Conservation (phyloP, 2,888 invertebrate species). For the Ctenicera cuprea region DNA sequence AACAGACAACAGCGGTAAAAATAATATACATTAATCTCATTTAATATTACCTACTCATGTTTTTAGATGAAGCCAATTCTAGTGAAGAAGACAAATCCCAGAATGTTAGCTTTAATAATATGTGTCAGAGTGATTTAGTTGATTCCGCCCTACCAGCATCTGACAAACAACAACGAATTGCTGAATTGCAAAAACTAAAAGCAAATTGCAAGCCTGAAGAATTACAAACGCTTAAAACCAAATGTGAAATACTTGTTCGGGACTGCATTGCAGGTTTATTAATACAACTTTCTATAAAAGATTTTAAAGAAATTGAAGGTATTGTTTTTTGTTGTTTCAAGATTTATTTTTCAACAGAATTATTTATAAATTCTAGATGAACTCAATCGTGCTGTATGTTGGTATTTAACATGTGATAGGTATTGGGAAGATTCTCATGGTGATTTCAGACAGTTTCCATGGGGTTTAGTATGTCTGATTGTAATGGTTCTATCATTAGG, state of each 20-base stretch:
- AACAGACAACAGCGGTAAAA: constrained; percentile 49
- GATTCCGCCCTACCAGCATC: constrained; percentile 81
- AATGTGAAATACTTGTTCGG: constrained; percentile 80
- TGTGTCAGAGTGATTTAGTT: constrained; percentile 80
- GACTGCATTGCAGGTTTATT: constrained; percentile 89
- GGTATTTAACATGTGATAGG: constrained; percentile 93
- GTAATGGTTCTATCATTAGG: constrained; percentile 88
- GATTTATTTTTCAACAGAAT: background rate
- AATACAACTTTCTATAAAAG: constrained; percentile 86
- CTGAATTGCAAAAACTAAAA: constrained; percentile 82
- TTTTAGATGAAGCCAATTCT: constrained; percentile 60
- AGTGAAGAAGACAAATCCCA: constrained; percentile 68
- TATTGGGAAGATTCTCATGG: constrained; percentile 92
- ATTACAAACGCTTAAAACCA: constrained; percentile 80
- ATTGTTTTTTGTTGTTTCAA: constrained; percentile 40
- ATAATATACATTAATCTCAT: too few species aligned
- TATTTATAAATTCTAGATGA: constrained; percentile 79
- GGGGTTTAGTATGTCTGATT: constrained; percentile 86
- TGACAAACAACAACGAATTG: constrained; percentile 80
- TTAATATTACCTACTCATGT: background rate
- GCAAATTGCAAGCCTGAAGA: constrained; percentile 89
- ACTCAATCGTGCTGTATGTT: constrained; percentile 91
- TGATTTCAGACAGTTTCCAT: constrained; percentile 86
- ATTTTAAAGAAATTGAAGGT: constrained; percentile 93
- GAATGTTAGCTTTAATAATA: constrained; percentile 66